phyloP scores from a whole-genome alignment of 2,888 invertebrate species.

The Drosophila affinis region DNA sequence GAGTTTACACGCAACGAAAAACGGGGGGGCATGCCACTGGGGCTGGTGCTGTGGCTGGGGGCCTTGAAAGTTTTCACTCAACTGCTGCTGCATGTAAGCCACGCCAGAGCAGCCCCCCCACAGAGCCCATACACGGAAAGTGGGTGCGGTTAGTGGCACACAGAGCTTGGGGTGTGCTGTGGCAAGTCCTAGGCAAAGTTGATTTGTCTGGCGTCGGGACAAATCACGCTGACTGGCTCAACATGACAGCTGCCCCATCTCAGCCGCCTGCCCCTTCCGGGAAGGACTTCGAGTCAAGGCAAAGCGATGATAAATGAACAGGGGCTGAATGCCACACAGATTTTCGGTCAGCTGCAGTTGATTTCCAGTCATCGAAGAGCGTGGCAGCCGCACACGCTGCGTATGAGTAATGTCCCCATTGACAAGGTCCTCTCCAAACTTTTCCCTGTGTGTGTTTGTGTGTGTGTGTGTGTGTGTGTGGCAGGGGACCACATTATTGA shows the following conservation, averaged over 20 bases:
- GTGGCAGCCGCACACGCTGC: conserved; percentile 48
- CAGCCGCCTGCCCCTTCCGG: background rate
- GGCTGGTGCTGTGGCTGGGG: background rate
- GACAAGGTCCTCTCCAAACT: conserved; percentile 13
- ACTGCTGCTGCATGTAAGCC: conserved; percentile 11
- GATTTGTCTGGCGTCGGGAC: conserved; percentile 56
- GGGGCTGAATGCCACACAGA: conserved; percentile 50
- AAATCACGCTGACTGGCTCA: conserved; percentile 70
- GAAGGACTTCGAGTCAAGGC: conserved; percentile 21
- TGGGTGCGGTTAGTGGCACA: background rate
- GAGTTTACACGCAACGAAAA: conserved; percentile 60
- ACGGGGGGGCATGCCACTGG: conserved; percentile 1
- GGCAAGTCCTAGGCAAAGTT: conserved; percentile 29
- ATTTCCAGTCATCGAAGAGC: conserved; percentile 36
- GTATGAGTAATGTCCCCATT: conserved; percentile 63
- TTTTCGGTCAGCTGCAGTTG: conserved; percentile 66
- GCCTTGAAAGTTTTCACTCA: conserved; percentile 47
- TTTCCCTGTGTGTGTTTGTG: background rate
- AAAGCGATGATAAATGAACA: conserved; percentile 68
- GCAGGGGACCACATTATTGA: conserved; percentile 57
- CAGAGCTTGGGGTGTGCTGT: background rate
- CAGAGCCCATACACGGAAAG: background rate
- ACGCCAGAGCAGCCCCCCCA: background rate
- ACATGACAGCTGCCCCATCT: conserved; percentile 58
- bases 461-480: conserved; percentile 7